Percentiles rank a stretch among this genome's conserved stretches.
Evolutionary conservation across 2,888 invertebrate species (phyloP).

Genomic region (Lasioglossum lativentre): DNA sequence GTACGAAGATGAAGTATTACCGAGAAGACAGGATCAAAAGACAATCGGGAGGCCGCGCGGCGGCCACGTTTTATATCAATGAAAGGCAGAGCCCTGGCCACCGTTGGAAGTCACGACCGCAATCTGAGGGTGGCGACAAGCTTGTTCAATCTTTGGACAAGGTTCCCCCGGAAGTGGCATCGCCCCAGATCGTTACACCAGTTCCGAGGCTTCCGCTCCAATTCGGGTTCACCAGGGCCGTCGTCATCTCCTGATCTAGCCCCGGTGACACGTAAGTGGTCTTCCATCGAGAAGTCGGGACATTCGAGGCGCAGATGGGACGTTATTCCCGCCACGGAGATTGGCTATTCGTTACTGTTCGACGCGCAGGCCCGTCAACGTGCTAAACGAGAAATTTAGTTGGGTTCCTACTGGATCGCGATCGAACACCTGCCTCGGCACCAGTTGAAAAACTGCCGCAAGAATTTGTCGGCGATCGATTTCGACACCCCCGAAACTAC

Average conservation of each 20-base stretch:
- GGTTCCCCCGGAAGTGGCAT: constrained; percentile 25
- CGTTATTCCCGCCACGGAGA: constrained; percentile 67
- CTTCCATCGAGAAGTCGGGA: constrained; percentile 9
- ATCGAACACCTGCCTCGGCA: not conserved
- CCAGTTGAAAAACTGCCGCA: not conserved
- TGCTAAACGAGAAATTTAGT: constrained; percentile 32
- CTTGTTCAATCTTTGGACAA: constrained; percentile 38
- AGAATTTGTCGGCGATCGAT: constrained; percentile 6
- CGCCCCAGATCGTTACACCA: constrained; percentile 37
- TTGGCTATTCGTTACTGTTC: constrained; percentile 71
- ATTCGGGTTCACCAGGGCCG: constrained; percentile 30
- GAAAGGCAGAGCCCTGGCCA: not conserved
- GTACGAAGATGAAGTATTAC: not conserved
- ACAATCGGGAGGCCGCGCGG: not conserved
- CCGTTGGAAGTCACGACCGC: not conserved
- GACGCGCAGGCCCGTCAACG: constrained; percentile 24
- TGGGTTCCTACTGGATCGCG: not conserved
- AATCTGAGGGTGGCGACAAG: constrained; percentile 12
- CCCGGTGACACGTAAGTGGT: constrained; percentile 44
- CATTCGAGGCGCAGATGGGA: constrained; percentile 25
- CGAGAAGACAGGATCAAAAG: not conserved
- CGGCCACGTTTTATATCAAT: not conserved
- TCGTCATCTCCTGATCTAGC: constrained; percentile 48
- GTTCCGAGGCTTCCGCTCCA: constrained; percentile 36
- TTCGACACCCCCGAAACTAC: not conserved